phyloP scores from a whole-genome alignment of 2,888 invertebrate genomes.

The Epiperipatus broadwayi region DNA sequence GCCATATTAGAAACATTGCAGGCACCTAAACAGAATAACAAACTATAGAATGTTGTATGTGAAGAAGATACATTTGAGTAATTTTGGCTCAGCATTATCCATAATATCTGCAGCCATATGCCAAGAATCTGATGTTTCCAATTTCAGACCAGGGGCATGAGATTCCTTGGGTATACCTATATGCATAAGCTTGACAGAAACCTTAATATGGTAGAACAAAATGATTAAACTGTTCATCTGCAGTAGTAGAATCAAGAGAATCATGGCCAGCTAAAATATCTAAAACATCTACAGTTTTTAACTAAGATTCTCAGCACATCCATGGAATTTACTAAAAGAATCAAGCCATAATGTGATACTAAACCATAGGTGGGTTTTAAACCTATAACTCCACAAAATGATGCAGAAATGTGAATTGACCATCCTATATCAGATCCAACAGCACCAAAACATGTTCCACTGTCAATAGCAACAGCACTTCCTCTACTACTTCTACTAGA shows the following conservation, averaged over 20 bases:
- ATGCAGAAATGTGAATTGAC: slow-evolving; percentile 85
- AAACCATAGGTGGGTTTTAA: slow-evolving; percentile 90
- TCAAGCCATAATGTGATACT: slow-evolving; percentile 75
- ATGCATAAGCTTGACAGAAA: slow-evolving; percentile 32
- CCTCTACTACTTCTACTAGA: slow-evolving; percentile 96
- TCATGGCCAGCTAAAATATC: slow-evolving; percentile 63
- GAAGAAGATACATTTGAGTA: slow-evolving; percentile 56
- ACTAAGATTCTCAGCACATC: slow-evolving; percentile 86
- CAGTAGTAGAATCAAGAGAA: slow-evolving; percentile 59
- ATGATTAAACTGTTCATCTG: slow-evolving; percentile 30
- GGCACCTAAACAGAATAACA: slow-evolving; percentile 82
- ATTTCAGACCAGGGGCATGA: slow-evolving; percentile 48
- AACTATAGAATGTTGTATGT: slow-evolving; percentile 68
- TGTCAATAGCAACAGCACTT: slow-evolving; percentile 77
- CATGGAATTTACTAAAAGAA: slow-evolving; percentile 91
- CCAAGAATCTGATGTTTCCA: slow-evolving; percentile 60
- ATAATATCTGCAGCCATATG: slow-evolving; percentile 48
- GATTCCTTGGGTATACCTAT: slow-evolving; percentile 85
- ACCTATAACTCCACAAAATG: slow-evolving; percentile 83
- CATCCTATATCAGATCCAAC: slow-evolving; percentile 96
- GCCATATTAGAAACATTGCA: slow-evolving; percentile 98
- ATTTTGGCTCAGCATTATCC: slow-evolving; percentile 50
- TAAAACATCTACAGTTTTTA: slow-evolving; percentile 46
- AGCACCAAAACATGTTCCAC: slow-evolving; percentile 62
- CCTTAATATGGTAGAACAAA: slow-evolving; percentile 21